Conservation (phyloP, 2,888 invertebrate genomes). For the Dynastes tityus region DNA sequence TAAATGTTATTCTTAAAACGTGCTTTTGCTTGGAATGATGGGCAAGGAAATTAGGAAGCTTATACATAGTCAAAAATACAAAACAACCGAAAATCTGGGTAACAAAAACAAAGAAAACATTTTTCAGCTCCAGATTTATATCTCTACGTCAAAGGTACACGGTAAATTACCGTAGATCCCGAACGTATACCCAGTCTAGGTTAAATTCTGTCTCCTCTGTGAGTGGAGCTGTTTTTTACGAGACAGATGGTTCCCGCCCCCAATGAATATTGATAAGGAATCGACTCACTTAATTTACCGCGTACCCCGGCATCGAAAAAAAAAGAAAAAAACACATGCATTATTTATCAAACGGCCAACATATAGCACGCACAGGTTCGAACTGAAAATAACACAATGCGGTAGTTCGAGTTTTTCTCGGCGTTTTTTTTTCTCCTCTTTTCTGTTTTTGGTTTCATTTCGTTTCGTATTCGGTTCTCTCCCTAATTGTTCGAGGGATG, state of each 20-base stretch:
- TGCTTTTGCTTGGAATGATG: too few species aligned
- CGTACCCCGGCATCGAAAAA: slow-evolving; percentile 55
- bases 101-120: slow-evolving; percentile 14
- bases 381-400: slow-evolving; percentile 38
- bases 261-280: slow-evolving; percentile 70
- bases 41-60: too few species aligned
- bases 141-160: slow-evolving; percentile 32
- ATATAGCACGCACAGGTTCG: slow-evolving; percentile 55
- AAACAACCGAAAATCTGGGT: not conserved
- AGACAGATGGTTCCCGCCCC: slow-evolving; percentile 68
- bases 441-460: slow-evolving; percentile 8
- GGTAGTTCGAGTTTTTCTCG: slow-evolving; percentile 35
- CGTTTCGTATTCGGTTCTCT: slow-evolving; percentile 23
- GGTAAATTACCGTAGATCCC: slow-evolving; percentile 46
- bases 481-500: slow-evolving; percentile 38
- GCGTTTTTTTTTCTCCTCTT: slow-evolving; percentile 18
- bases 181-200: slow-evolving; percentile 47
- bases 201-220: slow-evolving; percentile 42
- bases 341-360: slow-evolving; percentile 57
- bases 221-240: slow-evolving; percentile 62
- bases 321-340: slow-evolving; percentile 52
- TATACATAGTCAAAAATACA: not conserved
- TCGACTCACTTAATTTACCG: slow-evolving; percentile 65
- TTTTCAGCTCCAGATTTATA: slow-evolving; percentile 27
- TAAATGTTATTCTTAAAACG: too few species aligned